Evolutionary conservation across 2,797 vertebrate species (phyloP), one percentile per base, ranked within the genome.

Genomic region (Calcarius lapponicus): DNA sequence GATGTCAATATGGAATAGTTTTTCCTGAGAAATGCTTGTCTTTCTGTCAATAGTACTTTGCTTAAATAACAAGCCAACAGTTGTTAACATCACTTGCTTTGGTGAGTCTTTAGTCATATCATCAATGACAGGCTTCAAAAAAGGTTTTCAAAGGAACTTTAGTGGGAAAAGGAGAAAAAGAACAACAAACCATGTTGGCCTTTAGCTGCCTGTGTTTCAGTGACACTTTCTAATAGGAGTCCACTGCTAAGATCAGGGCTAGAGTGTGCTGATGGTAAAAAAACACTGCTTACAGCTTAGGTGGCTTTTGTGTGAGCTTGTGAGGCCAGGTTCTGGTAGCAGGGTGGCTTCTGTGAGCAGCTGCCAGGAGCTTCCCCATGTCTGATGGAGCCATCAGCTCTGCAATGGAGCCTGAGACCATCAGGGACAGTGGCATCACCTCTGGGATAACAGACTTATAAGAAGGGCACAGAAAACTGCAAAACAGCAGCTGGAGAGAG

Each of bases 31-130:
- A 67, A 94, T 1, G 2, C 85, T 70, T 83, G 81, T 75, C 74
- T 76, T 64, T 87, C 80, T 87, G 89, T 94, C 95, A 88, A 91
- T 53, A 92, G 78, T 56, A 76, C 82, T 69, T 36, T 83, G 51
- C 56, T 78, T 62, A 69, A 32, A 82, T 47, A 74, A 92, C 61
- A 96, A 96, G 82, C 36, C 93, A 93, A 61, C 31, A 70, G 60
- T 86, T 94, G 69, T 51, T 92, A 95, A 80, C 60, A 96, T 89
- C 72, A 92, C 71, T 29, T 94, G 66, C 92, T 84, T 74, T 70
- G 57, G 36, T 76, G 85, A 94, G 58, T 76, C 73, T 88, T 88
- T 70, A 80, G 76, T 56, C 29, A 9, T n/a, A 83, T 62, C 82
- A 92, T 85, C 80, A 96, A 87, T 43, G 82, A 86, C 29, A 83